Base-by-base conservation (phyloP, 2,888 invertebrate species). In the Erynnis tages region DNA sequence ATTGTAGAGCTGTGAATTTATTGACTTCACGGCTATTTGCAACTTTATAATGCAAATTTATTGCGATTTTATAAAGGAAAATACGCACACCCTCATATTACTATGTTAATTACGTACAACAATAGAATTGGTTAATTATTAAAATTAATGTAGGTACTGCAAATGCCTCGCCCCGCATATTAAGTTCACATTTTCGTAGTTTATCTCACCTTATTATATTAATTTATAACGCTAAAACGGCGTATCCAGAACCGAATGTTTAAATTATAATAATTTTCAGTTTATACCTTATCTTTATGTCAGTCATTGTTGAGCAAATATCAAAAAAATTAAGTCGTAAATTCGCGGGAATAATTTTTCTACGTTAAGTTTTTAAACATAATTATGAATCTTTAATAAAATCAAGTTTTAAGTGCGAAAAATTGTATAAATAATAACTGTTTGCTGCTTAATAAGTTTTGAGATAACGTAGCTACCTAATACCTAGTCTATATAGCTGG, bases 131-230 rank as follows among this genome's bases (percentile, higher is more conserved):
- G 14, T 25, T 38, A 49, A 49, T 49, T 41, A 49, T 49, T 40
- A 11, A 49, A 49, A 49, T 49, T 41, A 41, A 41, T 49, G 25
- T n/a, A n/a, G n/a, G n/a, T 38, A 29, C 32, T 41, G 40, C 49
- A 25, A 41, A 49, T 11, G 27, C 14, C 17, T 17, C 23, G 21
- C 17, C 13, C 23, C 2, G 16, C 13, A 13, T 30, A 23, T 34
- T 32, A 41, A 41, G 8, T 41, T 17, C 6, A 16, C 13, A 34
- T 25, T 41, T 32, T 13, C 5, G 13, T 25, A 7, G 11, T 40
- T 41, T 30, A 32, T 17, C 25, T 34, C 30, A 16, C 19, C 17
- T 21, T 27, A 25, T 29, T 32, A 48, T 32, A 34, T 17, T 41
- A 34, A 49, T 49, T 49, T 34, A 49, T 17, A 37, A 49, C 32